Conservation (phyloP, 2,113 vertebrate species). For the Platichthys flesus region DNA sequence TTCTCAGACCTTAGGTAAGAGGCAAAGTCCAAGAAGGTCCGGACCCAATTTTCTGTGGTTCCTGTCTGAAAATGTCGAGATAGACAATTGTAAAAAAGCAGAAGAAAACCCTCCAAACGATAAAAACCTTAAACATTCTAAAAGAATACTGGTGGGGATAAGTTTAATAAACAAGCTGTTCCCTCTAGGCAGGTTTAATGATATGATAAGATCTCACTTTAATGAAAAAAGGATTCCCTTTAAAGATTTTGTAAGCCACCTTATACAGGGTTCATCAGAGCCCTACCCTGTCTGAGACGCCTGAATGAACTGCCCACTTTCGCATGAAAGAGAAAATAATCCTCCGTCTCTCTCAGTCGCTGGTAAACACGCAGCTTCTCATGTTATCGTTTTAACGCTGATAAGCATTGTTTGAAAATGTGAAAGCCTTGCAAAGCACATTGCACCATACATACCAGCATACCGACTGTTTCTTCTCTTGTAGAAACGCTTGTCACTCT, state of each 20-base stretch:
- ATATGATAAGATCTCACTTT: no score
- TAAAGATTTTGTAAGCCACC: not conserved
- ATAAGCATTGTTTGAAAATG: slow-evolving; percentile 32
- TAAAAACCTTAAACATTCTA: not conserved
- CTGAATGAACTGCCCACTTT: not conserved
- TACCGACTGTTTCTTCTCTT: not conserved
- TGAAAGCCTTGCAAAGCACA: not conserved
- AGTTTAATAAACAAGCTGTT: no score
- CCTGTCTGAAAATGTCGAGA: no score
- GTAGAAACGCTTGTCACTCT: not conserved
- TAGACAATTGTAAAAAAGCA: no score
- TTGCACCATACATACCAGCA: not conserved
- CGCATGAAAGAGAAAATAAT: not conserved
- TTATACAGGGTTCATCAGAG: not conserved
- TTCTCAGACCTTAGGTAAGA: no score
- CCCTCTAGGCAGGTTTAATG: no score
- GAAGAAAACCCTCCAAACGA: no score
- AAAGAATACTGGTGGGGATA: no score
- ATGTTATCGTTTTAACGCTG: slow-evolving; percentile 6
- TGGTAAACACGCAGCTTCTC: slow-evolving; percentile 8
- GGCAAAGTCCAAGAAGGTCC: no score
- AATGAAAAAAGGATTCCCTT: no score
- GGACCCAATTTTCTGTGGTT: no score
- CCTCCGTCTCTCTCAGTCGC: not conserved
- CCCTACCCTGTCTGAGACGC: not conserved